Evolutionary conservation across 2,888 invertebrate species (phyloP).

Genomic region (Zootermopsis nevadensis): DNA sequence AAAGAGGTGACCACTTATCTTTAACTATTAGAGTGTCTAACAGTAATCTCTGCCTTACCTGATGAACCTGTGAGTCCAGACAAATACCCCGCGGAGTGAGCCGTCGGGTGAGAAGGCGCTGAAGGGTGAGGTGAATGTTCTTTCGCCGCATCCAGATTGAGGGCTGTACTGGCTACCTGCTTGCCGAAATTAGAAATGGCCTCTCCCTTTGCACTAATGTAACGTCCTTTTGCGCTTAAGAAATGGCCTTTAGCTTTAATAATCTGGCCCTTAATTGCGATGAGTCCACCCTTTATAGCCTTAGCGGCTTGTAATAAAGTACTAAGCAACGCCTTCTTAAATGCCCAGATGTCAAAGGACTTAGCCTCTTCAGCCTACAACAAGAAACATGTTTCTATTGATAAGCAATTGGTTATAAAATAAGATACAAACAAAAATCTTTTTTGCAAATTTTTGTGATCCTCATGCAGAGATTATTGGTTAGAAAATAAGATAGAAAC

Average conservation of each 20-base stretch:
- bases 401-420: too few species aligned
- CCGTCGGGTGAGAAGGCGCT: conserved; percentile 54
- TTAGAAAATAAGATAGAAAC: too few species aligned
- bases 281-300: conserved; percentile 87
- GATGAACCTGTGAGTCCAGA: conserved; percentile 27
- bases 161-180: conserved; percentile 80
- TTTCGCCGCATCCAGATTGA: conserved; percentile 65
- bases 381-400: too few species aligned
- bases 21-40: too few species aligned
- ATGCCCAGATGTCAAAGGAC: conserved; percentile 75
- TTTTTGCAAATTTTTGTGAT: too few species aligned
- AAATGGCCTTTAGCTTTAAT: conserved; percentile 85
- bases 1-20: too few species aligned
- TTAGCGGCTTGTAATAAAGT: conserved; percentile 89
- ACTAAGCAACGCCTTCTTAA: conserved; percentile 84
- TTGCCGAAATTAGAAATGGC: conserved; percentile 83
- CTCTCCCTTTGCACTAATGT: conserved; percentile 77
- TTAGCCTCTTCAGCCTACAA: conserved; percentile 55
- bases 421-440: too few species aligned
- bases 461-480: too few species aligned
- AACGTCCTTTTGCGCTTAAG: conserved; percentile 72
- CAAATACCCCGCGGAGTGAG: conserved; percentile 40
- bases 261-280: conserved; percentile 88
- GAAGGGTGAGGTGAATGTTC: conserved; percentile 54
- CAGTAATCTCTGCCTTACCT: background rate